These are phyloP conservation scores for Notolabrus celidotus DNA, from an alignment of 2,797 vertebrate species.

Conservation along the genomic window DNA sequence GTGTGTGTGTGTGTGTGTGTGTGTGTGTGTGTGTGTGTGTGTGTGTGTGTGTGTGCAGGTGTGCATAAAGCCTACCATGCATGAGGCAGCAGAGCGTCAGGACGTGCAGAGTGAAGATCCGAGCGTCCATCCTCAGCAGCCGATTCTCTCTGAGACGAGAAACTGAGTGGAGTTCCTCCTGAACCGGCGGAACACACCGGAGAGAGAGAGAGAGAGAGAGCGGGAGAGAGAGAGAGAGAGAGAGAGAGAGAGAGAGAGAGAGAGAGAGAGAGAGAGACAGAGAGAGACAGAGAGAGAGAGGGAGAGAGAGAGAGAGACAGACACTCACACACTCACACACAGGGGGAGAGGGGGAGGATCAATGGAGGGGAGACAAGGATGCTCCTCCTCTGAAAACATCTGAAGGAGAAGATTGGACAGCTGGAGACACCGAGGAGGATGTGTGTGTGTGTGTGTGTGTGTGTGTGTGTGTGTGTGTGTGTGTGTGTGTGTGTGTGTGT, in stretches of 20 bases:
- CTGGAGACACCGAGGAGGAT: background rate
- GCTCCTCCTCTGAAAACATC: constrained; percentile 30
- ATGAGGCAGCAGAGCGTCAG: constrained; percentile 63
- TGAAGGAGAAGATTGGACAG: constrained; percentile 11
- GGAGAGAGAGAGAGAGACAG: no score
- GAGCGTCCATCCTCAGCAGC: constrained; percentile 54
- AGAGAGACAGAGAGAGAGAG: background rate
- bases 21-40: background rate
- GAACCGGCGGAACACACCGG: background rate
- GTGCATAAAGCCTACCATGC: constrained; percentile 32
- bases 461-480: constrained; percentile 2
- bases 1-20: no score
- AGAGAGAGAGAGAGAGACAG: background rate
- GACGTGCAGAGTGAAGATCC: constrained; percentile 43
- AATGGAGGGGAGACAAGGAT: background rate
- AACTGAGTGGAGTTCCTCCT: constrained; percentile 22
- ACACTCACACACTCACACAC: no score
- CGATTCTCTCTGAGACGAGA: constrained; percentile 3
- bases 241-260: background rate
- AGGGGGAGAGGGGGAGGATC: background rate
- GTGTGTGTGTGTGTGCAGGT: constrained; percentile 24
- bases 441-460: constrained; percentile 1
- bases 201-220: background rate
- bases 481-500: background rate
- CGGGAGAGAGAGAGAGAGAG: background rate